Evolutionary conservation across 2,797 vertebrate genomes (phyloP).

Genomic region (Smutsia gigantea): DNA sequence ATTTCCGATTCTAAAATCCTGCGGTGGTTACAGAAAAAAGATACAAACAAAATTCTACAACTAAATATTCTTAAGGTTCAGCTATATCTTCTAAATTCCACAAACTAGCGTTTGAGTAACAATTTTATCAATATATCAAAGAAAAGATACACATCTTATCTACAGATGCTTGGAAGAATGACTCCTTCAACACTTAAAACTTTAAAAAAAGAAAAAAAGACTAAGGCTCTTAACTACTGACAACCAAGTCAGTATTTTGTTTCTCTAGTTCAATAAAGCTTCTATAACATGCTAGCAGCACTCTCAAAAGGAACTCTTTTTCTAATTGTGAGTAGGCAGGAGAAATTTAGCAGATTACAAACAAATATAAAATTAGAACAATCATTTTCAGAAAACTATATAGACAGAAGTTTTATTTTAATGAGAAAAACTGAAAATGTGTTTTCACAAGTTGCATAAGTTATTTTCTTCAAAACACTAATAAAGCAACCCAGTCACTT

Average conservation of each 20-base stretch:
- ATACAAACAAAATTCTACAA: background rate
- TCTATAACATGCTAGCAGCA: background rate
- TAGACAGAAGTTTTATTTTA: constrained; percentile 51
- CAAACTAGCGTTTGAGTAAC: background rate
- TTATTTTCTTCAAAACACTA: background rate
- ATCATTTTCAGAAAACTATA: constrained; percentile 18
- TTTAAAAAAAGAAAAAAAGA: background rate
- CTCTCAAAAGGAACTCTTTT: background rate
- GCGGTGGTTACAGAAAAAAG: background rate
- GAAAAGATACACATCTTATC: background rate
- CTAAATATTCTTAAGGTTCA: background rate
- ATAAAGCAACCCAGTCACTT: background rate
- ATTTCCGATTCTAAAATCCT: background rate
- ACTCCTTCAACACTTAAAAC: background rate
- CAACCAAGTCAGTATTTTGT: background rate
- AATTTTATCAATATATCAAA: background rate
- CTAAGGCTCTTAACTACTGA: constrained; percentile 1
- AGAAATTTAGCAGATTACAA: constrained; percentile 33
- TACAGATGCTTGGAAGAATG: background rate
- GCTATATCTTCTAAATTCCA: background rate
- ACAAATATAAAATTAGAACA: constrained; percentile 28
- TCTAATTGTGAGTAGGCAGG: background rate
- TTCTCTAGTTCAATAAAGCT: constrained; percentile 27
- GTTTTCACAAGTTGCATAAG: background rate
- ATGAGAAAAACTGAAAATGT: constrained; percentile 17